phyloP scores from a whole-genome alignment of 2,888 invertebrate genomes.

The Agrotis puta region DNA sequence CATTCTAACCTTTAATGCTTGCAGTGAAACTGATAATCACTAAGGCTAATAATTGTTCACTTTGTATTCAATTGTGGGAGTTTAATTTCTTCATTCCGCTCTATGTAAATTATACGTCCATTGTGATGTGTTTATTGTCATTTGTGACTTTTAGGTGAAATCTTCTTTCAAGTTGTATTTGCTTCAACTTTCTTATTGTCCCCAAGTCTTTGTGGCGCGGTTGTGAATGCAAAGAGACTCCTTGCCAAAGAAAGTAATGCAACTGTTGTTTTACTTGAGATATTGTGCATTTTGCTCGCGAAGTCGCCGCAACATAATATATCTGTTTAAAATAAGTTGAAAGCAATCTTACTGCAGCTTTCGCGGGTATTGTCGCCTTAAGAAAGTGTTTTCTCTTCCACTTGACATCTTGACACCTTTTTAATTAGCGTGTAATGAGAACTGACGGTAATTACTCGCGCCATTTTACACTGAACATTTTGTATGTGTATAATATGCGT shows the following conservation, averaged over 20 bases:
- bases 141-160: constrained; percentile 58
- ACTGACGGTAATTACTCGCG: constrained; percentile 8
- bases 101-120: constrained; percentile 58
- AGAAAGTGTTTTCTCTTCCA: constrained; percentile 67
- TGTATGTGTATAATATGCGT: not conserved
- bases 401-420: constrained; percentile 44
- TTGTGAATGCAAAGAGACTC: constrained; percentile 58
- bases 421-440: constrained; percentile 41
- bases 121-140: constrained; percentile 60
- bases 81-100: constrained; percentile 59
- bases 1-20: constrained; percentile 27
- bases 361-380: constrained; percentile 67
- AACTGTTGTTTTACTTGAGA: constrained; percentile 33
- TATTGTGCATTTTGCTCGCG: constrained; percentile 47
- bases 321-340: constrained; percentile 67
- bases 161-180: constrained; percentile 37
- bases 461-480: not conserved
- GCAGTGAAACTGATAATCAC: constrained; percentile 41
- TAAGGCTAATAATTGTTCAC: constrained; percentile 42
- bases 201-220: constrained; percentile 38
- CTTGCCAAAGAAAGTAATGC: constrained; percentile 58
- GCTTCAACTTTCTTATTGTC: constrained; percentile 60
- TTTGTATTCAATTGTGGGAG: constrained; percentile 58
- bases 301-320: constrained; percentile 51
- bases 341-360: constrained; percentile 60